Evolutionary conservation across 2,113 vertebrate species (phyloP).

Genomic region (Centropus unirufus): DNA sequence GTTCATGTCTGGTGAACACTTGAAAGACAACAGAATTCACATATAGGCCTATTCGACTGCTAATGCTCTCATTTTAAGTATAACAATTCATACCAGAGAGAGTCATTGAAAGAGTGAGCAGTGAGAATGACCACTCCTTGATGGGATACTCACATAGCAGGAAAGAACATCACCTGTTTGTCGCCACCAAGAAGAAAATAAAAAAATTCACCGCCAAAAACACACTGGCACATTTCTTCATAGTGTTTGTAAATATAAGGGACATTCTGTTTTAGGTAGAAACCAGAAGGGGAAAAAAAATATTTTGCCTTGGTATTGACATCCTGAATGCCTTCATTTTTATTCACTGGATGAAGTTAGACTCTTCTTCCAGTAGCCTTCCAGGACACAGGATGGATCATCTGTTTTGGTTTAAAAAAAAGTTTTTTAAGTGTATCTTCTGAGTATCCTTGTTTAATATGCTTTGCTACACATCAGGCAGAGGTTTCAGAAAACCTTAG

Average conservation of each 20-base stretch:
- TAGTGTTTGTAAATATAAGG: neutral
- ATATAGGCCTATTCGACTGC: neutral
- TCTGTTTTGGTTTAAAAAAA: neutral
- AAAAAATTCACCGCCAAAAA: neutral
- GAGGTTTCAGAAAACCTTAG: neutral
- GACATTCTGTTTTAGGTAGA: neutral
- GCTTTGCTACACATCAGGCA: neutral
- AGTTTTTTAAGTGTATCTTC: neutral
- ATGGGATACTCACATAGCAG: neutral
- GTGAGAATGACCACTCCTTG: neutral
- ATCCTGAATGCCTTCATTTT: neutral
- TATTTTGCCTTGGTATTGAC: neutral
- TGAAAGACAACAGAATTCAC: neutral
- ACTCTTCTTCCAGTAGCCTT: neutral
- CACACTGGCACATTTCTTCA: neutral
- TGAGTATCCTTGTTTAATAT: neutral
- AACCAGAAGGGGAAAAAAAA: neutral
- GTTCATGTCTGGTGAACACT: neutral
- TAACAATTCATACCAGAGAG: neutral
- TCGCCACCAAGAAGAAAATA: neutral
- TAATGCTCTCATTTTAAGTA: neutral
- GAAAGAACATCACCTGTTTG: neutral
- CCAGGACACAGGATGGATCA: neutral
- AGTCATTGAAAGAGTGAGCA: neutral
- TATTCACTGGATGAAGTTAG: neutral